phyloP scores from a whole-genome alignment of 2,888 invertebrate genomes.

The Malthinus flaveolus region DNA sequence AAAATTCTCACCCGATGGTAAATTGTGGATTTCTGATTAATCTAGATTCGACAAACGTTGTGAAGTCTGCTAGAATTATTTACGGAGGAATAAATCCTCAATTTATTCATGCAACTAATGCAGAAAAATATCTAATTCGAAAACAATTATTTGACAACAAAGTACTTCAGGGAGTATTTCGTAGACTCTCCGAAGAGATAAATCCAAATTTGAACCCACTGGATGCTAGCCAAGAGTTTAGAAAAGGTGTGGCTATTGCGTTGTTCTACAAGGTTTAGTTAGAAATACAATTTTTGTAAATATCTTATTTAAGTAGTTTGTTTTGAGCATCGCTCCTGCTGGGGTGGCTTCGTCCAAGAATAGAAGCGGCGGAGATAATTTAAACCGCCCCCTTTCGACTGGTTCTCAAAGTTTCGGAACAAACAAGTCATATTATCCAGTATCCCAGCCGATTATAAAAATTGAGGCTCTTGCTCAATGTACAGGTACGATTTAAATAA shows the following conservation, averaged over 20 bases:
- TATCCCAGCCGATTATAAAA: constrained; percentile 77
- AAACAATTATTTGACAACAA: constrained; percentile 50
- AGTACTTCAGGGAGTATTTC: constrained; percentile 54
- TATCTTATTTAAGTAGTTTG: constrained; percentile 46
- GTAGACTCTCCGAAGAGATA: constrained; percentile 60
- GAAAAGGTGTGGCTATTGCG: constrained; percentile 70
- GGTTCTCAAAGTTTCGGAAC: constrained; percentile 74
- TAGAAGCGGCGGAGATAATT: constrained; percentile 61
- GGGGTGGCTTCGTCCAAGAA: constrained; percentile 56
- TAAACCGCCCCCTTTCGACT: constrained; percentile 66
- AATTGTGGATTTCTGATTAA: constrained; percentile 72
- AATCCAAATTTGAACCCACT: constrained; percentile 64
- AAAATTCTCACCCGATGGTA: constrained; percentile 73
- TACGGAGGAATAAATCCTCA: constrained; percentile 64
- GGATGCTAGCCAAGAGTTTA: constrained; percentile 68
- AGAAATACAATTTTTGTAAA: constrained; percentile 25
- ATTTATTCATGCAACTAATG: constrained; percentile 56
- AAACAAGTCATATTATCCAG: constrained; percentile 69
- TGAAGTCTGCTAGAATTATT: constrained; percentile 60
- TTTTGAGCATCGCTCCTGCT: constrained; percentile 61
- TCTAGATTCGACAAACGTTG: constrained; percentile 54
- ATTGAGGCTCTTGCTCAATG: constrained; percentile 65
- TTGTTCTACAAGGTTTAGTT: constrained; percentile 69
- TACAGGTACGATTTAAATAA: constrained; percentile 31
- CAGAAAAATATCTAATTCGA: constrained; percentile 55